Evolutionary conservation across 2,888 invertebrate species (phyloP).

Genomic region (Hirudinaria manillensis): DNA sequence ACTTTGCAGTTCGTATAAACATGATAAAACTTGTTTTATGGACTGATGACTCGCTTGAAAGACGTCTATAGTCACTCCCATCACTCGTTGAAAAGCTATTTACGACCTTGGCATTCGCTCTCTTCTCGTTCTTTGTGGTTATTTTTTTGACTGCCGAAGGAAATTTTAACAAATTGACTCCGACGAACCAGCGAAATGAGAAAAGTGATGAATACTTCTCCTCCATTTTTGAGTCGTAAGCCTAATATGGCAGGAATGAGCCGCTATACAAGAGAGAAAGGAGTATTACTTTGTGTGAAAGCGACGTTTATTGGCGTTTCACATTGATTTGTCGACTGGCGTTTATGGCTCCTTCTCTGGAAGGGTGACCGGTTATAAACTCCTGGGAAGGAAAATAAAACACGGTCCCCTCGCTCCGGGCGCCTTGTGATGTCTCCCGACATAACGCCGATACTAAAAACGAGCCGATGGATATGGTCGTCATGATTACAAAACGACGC

Average conservation of each 20-base stretch:
- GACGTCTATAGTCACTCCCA: background rate
- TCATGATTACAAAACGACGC: background rate
- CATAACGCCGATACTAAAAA: background rate
- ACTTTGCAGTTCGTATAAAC: background rate
- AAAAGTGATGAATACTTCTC: background rate
- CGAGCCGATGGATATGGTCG: background rate
- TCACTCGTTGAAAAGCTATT: background rate
- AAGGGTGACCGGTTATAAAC: constrained; percentile 17
- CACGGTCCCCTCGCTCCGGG: too few relatives aligned
- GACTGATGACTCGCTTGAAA: constrained; percentile 10
- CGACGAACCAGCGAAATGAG: background rate
- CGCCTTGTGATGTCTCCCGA: too few relatives aligned
- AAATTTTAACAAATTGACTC: background rate
- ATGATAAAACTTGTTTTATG: constrained; percentile 16
- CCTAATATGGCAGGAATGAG: too few relatives aligned
- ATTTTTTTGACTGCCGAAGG: background rate
- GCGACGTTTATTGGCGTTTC: constrained; percentile 22
- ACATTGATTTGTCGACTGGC: constrained; percentile 29
- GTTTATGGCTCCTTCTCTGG: constrained; percentile 22
- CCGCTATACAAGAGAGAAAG: background rate
- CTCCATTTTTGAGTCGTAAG: too few relatives aligned
- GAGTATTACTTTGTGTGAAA: constrained; percentile 13
- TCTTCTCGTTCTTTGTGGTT: too few relatives aligned
- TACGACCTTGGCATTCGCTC: background rate
- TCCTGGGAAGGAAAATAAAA: background rate